These are phyloP conservation scores for Sepioteuthis lessoniana DNA, from an alignment of 2,888 invertebrate species.

Conservation along the genomic window DNA sequence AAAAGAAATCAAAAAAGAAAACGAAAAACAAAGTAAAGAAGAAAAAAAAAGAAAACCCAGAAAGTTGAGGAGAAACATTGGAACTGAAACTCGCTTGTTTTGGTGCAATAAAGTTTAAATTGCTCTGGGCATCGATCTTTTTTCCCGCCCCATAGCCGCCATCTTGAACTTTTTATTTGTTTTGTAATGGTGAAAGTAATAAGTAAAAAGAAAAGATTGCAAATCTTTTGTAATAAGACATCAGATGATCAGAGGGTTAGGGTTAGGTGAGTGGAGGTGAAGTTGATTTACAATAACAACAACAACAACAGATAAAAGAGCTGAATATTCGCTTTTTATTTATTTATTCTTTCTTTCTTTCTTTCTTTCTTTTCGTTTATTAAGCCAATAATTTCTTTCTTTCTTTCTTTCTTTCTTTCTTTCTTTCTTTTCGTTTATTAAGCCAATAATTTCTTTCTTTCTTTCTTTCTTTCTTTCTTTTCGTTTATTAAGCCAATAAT, in stretches of 20 bases:
- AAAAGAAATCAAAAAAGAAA: too few species aligned
- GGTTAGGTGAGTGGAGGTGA: not conserved
- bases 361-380: not conserved
- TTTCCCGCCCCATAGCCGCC: not conserved
- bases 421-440: not conserved
- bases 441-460: not conserved
- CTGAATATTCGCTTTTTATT: not conserved
- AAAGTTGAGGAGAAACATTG: not conserved
- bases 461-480: too few species aligned
- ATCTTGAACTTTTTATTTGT: not conserved
- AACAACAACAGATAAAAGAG: not conserved
- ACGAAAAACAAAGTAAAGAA: too few species aligned
- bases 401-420: not conserved
- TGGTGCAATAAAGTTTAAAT: constrained; percentile 13
- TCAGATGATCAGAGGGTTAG: not conserved
- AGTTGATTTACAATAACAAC: not conserved
- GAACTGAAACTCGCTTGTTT: not conserved
- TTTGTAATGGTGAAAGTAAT: not conserved
- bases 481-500: not conserved
- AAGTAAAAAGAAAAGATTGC: not conserved
- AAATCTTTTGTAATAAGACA: not conserved
- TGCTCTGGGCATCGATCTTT: not conserved
- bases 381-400: not conserved
- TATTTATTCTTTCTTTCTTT: not conserved
- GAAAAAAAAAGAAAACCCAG: not conserved